Base-by-base conservation (phyloP, 1,140 invertebrate species). In the Chelonus insularis region DNA sequence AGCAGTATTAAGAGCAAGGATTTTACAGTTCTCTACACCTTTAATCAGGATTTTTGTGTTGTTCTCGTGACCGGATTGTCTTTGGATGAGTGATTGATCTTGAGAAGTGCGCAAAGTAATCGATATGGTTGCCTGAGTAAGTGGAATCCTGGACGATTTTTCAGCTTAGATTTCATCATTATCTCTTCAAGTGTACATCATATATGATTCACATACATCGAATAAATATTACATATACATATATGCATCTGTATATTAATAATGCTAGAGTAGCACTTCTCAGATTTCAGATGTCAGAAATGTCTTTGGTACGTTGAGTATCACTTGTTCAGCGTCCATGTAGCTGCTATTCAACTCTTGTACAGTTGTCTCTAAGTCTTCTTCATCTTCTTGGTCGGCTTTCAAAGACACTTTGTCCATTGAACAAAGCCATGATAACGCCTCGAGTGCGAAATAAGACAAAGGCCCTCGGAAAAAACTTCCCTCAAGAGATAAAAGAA, bases 101-200 rank as follows among this genome's bases (percentile, higher is more conserved):
- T 4, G 23, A 12, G 23, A 1, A 29, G 5, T 8, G 57, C 39
- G 55, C 29, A 56, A 43, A 58, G 57, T 62, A 58, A 65, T 62
- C 59, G 65, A 60, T 41, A 32, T 12, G 41, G 41, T 34, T 16
- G 57, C 45, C 7, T 16, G 6, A 50, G 47, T 55, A 64, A 63
- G 60, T 51, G 51, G 51, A 52, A 63, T 66, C 63, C 68, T 25
- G 57, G 69, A 39, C 61, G 64, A 72, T 72, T 67, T 65, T 61
- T 36, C 23, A 60, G 62, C 47, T 70, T 63, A 29, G 57, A 58
- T 69, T 72, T 67, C 68, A 67, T 66, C 65, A 41, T 65, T 39
- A 59, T 67, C 62, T 20, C 21, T 18, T 18, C 41, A 39, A 5
- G 8, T 25, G 25, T n/a, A n/a, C n/a, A n/a, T 18, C 6, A 7